Evolutionary conservation across 2,113 vertebrate genomes (phyloP).

Genomic region (Opisthocomus hoazin): DNA sequence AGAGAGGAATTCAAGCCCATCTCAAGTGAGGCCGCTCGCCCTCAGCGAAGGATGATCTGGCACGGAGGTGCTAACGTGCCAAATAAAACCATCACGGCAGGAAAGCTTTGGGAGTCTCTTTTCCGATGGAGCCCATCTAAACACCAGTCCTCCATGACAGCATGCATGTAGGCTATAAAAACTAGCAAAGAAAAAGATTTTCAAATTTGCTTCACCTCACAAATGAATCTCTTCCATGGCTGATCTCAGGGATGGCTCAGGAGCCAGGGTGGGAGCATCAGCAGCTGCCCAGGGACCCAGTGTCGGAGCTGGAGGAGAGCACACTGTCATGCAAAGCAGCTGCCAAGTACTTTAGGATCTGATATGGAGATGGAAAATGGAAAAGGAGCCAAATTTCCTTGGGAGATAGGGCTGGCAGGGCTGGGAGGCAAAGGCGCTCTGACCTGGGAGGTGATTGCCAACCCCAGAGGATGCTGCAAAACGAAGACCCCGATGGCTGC

Average conservation of each 20-base stretch:
- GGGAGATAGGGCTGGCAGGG: neutral
- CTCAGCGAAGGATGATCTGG: neutral
- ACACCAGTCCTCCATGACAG: neutral
- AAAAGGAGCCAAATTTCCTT: neutral
- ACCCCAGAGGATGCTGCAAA: neutral
- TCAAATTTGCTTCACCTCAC: neutral
- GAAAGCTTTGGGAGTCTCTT: neutral
- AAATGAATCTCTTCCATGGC: neutral
- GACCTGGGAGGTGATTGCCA: neutral
- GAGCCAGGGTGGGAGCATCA: neutral
- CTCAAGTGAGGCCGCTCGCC: rapidly evolving
- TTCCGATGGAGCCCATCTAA: neutral
- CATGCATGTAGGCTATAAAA: neutral
- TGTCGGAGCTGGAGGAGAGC: rapidly evolving
- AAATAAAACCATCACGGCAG: neutral
- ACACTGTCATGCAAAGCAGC: neutral
- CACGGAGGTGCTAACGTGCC: neutral
- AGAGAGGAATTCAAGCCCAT: neutral
- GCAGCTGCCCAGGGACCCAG: neutral
- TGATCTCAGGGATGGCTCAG: rapidly evolving
- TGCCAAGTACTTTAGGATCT: neutral
- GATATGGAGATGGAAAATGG: neutral
- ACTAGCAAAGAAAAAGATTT: neutral
- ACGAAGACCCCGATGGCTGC: rapidly evolving
- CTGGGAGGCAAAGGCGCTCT: neutral